Evolutionary conservation across 2,113 vertebrate species (phyloP).

Genomic region (Bombycilla garrulus): DNA sequence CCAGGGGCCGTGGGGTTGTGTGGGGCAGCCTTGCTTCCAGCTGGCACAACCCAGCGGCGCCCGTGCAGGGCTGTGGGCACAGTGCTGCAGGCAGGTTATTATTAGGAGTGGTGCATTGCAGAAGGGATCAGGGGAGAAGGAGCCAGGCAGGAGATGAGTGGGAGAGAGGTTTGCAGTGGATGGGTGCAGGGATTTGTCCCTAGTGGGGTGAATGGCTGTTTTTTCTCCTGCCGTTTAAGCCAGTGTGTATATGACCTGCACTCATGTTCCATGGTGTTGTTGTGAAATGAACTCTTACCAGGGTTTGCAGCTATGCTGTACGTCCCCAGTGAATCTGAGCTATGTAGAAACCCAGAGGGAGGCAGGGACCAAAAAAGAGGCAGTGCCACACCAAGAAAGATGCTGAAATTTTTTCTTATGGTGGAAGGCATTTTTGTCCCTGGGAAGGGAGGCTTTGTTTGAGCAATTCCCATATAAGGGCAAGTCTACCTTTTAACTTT

Average conservation of each 20-base stretch:
- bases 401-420: background rate
- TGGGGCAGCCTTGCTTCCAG: background rate
- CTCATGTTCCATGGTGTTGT: accelerated
- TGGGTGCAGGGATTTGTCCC: background rate
- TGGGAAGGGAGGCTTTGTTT: background rate
- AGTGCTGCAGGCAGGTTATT: slow-evolving; percentile 70
- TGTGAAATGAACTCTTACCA: background rate
- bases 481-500: background rate
- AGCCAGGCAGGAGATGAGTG: background rate
- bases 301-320: background rate
- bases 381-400: background rate
- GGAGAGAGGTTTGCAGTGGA: accelerated
- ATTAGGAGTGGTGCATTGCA: slow-evolving; percentile 79
- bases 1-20: background rate
- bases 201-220: accelerated
- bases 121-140: background rate
- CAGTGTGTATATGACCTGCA: accelerated
- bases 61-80: background rate
- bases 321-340: background rate
- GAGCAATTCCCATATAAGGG: slow-evolving; percentile 27
- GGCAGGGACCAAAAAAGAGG: background rate
- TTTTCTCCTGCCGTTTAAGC: background rate
- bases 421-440: background rate
- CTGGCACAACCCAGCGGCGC: background rate
- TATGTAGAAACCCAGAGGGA: background rate